Evolutionary conservation across 2,888 invertebrate genomes (phyloP), one percentile per base, ranked within the genome.

Genomic region (Drosophila siamana): DNA sequence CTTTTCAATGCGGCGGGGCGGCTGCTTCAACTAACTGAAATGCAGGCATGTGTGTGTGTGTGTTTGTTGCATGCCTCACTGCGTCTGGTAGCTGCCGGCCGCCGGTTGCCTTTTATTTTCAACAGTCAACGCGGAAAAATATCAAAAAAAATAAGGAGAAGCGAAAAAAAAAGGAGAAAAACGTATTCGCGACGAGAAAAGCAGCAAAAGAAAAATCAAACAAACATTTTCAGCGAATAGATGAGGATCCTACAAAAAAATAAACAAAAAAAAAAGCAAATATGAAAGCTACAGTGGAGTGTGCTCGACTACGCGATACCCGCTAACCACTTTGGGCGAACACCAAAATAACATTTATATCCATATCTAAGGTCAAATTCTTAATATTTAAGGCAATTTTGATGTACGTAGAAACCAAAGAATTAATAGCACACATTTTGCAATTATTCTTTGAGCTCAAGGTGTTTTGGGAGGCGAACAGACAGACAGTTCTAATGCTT

Each of bases 91-190:
- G 65, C 60, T 76, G 70, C 64, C 62, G 72, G 66, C 68, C 82
- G 69, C 51, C 79, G 65, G 70, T 70, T 73, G 75, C 73, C 86
- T 74, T 80, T 86, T 75, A 87, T 87, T 86, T 84, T 78, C 63
- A 73, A 54, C 80, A 88, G 68, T 62, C 86, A 86, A 74, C 76
- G 80, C 78, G 76, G 67, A 78, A 83, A 75, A 83, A 76, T 62
- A 51, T 57, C 52, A 71, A 54, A 57, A 56, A 48, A 56, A 48
- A 41, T 47, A 43, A n/a, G 33, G 4, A 15, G 2, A 22, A 36
- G 43, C 7, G 11, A 3, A 15, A 7, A 9, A 30, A 30, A 40
- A 40, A 16, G 26, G 11, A 40, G 43, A 56, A 28, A 57, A 57
- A 55, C 63, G 40, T 6, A 26, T 24, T 22, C 24, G 26, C 6